Evolutionary conservation across 1,140 invertebrate genomes (phyloP), one percentile per base, ranked within the genome.

Genomic region (Drosophila eugracilis): DNA sequence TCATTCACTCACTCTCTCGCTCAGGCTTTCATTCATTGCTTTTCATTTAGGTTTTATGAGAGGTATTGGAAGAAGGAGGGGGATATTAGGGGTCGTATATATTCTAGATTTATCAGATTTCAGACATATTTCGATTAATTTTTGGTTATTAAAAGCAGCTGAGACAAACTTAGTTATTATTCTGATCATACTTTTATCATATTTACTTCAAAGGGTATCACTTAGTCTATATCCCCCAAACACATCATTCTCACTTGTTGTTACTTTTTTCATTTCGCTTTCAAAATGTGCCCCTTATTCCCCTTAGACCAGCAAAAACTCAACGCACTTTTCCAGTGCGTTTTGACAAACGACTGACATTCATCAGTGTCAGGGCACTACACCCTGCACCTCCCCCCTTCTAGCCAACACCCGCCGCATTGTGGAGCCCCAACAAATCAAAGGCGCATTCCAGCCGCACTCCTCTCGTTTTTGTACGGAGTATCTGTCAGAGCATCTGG

Each of bases 281-380:
- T 73, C 37, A 54, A 39, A 45, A 32, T 19, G 24, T 17, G 24
- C 44, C 24, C 17, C 21, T n/a, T 44, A 37, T 54, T 28, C 15
- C 45, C 55, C 47, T 32, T 14, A 54, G 67, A 60, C 28, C 54
- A 41, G 54, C 70, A 67, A 34, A 75, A 62, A 53, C 55, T 45
- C 63, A 49, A 70, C 67, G 73, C 81, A 80, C 72, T 85, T 86
- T 85, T 70, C 73, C 83, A 88, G 78, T 73, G 81, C 78, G 81
- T 85, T 86, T 88, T 86, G 83, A 86, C 83, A 86, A 86, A 86
- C 83, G 83, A 86, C 83, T 86, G 83, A 86, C 84, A 86, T 86
- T 88, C 83, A 86, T 86, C 83, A 86, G 78, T 88, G 83, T 86
- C 83, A 83, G 83, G 30, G 39, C 36, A 55, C 53, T 1, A 30